phyloP scores from a whole-genome alignment of 2,797 vertebrate genomes.

The Petrocephalus sullivani region DNA sequence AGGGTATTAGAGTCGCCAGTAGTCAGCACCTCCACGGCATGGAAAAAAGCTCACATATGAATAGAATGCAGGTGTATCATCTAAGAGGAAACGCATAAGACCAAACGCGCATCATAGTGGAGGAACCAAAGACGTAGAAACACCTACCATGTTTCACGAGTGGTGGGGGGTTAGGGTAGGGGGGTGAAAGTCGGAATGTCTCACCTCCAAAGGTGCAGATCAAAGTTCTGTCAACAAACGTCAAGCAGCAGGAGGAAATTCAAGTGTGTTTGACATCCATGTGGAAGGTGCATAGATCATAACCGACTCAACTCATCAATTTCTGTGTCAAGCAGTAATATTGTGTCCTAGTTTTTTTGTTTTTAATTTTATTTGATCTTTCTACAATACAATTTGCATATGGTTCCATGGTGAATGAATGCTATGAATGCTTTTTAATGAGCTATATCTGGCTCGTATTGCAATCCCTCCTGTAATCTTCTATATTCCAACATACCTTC shows the following conservation, averaged over 20 bases:
- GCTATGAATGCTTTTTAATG: slow-evolving; percentile 9
- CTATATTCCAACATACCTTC: background rate
- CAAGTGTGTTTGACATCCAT: background rate
- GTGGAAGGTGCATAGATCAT: background rate
- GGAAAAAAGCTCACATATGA: background rate
- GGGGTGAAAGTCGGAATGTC: background rate
- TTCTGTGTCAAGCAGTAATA: background rate
- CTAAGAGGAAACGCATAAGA: background rate
- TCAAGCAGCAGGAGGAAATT: background rate
- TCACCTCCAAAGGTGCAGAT: background rate
- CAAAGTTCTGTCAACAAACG: slow-evolving; percentile 2
- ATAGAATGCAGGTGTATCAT: background rate
- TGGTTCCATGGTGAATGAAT: slow-evolving; percentile 10
- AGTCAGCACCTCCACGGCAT: background rate
- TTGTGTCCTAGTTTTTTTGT: background rate
- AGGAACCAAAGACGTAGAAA: background rate
- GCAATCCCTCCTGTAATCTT: background rate
- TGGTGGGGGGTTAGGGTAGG: background rate
- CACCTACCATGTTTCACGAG: background rate
- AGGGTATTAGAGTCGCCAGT: background rate
- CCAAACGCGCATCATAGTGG: background rate
- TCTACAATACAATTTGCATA: background rate
- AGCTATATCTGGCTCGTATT: background rate
- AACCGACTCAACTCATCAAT: background rate
- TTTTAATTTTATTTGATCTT: slow-evolving; percentile 2